Evolutionary conservation across 2,113 vertebrate species (phyloP).

Genomic region (Maccullochella peelii): DNA sequence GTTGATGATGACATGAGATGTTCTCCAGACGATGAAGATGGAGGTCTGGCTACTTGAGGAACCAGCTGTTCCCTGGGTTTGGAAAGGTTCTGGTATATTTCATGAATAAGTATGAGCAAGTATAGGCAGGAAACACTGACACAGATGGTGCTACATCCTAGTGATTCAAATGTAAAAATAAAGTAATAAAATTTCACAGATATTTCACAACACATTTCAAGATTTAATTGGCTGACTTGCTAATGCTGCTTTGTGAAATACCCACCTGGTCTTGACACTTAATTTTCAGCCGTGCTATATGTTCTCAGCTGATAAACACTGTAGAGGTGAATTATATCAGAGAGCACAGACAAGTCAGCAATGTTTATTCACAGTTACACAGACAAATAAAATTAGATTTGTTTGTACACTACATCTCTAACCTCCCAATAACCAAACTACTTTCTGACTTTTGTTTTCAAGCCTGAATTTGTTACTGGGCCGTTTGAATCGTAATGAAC

Average conservation of each 20-base stretch:
- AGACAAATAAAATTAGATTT: neutral
- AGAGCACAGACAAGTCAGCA: neutral
- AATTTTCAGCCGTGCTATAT: neutral
- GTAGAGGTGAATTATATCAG: neutral
- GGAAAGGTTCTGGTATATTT: neutral
- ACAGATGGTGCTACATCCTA: neutral
- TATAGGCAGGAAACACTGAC: neutral
- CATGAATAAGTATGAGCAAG: neutral
- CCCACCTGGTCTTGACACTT: neutral
- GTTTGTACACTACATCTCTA: neutral
- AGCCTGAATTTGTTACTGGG: neutral
- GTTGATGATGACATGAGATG: neutral
- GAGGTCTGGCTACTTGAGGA: neutral
- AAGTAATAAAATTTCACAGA: too few relatives aligned
- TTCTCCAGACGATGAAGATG: neutral
- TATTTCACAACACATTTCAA: neutral
- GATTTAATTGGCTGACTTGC: neutral
- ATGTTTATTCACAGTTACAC: neutral
- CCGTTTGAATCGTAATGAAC: neutral
- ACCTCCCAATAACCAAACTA: neutral
- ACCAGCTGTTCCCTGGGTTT: constrained; percentile 6
- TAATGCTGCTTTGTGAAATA: neutral
- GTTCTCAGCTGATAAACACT: constrained; percentile 1
- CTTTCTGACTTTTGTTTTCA: neutral
- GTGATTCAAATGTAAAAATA: neutral